Percentiles rank a stretch among this genome's conserved stretches.
phyloP scores from a whole-genome alignment of 2,113 vertebrate genomes.

The Chlorodrepanis virens region DNA sequence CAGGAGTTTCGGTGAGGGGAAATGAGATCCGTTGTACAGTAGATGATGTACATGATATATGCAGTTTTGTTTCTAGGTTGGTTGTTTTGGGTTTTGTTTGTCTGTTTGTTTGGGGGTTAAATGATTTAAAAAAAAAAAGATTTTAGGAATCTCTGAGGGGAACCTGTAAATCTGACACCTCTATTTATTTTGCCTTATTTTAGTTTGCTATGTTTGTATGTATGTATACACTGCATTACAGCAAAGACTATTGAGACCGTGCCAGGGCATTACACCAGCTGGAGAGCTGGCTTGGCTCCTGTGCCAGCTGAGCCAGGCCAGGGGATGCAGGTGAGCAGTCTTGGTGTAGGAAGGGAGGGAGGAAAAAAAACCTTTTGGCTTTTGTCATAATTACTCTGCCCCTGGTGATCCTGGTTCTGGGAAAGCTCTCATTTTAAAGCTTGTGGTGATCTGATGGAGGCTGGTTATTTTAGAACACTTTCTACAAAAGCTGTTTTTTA shows the following conservation, averaged over 20 bases:
- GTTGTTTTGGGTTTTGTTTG: conserved; percentile 51
- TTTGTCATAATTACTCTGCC: background rate
- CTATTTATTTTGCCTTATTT: conserved; percentile 92
- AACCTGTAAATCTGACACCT: conserved; percentile 86
- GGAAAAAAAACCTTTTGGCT: background rate
- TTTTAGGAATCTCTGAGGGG: conserved; percentile 79
- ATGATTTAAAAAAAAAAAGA: conserved; percentile 24
- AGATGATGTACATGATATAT: conserved; percentile 82
- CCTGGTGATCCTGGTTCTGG: background rate
- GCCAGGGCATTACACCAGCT: conserved; percentile 54
- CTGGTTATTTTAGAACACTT: background rate
- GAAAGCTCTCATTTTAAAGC: background rate
- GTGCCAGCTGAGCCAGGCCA: background rate
- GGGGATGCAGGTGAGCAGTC: background rate
- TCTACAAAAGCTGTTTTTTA: background rate
- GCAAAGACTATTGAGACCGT: conserved; percentile 70
- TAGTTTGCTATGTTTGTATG: conserved; percentile 86
- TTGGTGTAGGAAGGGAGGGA: background rate
- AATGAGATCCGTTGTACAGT: conserved; percentile 72
- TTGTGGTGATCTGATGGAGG: background rate
- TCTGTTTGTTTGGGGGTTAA: conserved; percentile 55
- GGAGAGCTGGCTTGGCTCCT: background rate
- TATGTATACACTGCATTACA: conserved; percentile 84
- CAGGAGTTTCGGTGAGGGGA: background rate
- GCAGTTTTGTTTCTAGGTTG: conserved; percentile 73